Percentiles rank a stretch among this genome's conserved stretches.
These are phyloP conservation scores for Lobophora halterata DNA, from an alignment of 2,888 invertebrate genomes.

Conservation along the genomic window DNA sequence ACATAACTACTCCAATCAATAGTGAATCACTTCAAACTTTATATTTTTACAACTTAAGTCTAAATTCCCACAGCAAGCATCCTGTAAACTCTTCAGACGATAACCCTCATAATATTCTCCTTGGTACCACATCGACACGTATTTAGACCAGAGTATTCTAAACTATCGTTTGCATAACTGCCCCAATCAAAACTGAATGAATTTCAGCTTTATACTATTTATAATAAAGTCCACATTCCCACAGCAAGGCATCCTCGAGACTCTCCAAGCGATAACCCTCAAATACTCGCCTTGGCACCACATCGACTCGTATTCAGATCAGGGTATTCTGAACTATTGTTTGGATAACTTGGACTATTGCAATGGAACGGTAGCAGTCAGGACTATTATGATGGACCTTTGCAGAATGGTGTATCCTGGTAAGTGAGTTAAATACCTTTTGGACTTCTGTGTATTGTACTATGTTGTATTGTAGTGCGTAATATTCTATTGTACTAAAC, in stretches of 20 bases:
- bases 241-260: conserved; percentile 80
- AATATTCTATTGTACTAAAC: too few relatives aligned
- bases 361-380: conserved; percentile 51
- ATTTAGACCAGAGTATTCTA: too few relatives aligned
- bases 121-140: too few relatives aligned
- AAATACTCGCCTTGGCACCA: conserved; percentile 85
- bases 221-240: conserved; percentile 17
- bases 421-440: conserved; percentile 30
- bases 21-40: too few relatives aligned
- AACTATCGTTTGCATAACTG: too few relatives aligned
- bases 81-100: too few relatives aligned
- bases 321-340: conserved; percentile 60
- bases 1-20: too few relatives aligned
- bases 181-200: too few relatives aligned
- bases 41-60: too few relatives aligned
- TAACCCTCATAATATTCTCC: too few relatives aligned
- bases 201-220: neutral
- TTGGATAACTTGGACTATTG: conserved; percentile 61
- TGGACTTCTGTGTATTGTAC: neutral
- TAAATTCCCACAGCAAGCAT: too few relatives aligned
- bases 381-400: conserved; percentile 57
- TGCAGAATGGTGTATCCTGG: conserved; percentile 67
- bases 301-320: conserved; percentile 81
- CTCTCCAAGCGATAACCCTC: conserved; percentile 83
- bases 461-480: too few relatives aligned